Evolutionary conservation across 2,797 vertebrate genomes (phyloP).

Genomic region (Lerista edwardsae): DNA sequence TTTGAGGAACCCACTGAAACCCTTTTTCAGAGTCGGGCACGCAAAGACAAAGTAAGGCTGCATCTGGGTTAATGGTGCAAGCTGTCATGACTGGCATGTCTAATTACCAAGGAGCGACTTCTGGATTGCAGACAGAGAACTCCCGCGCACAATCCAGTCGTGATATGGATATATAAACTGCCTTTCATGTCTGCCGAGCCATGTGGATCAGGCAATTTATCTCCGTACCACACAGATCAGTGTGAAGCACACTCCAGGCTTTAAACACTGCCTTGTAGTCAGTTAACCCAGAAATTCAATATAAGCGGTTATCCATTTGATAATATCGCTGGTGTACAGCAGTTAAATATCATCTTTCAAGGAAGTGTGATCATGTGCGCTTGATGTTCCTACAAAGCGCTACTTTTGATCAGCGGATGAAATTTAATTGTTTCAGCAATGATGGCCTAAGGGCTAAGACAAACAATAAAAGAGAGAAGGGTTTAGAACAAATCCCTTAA

Average conservation of each 20-base stretch:
- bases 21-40: background rate
- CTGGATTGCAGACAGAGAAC: background rate
- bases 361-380: background rate
- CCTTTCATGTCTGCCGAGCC: background rate
- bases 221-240: background rate
- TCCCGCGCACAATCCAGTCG: background rate
- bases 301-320: background rate
- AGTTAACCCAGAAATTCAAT: slow-evolving; percentile 2
- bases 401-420: slow-evolving; percentile 47
- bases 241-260: background rate
- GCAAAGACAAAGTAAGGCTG: background rate
- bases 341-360: background rate
- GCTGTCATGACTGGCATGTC: background rate
- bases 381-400: slow-evolving; percentile 10
- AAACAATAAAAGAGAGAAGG: slow-evolving; percentile 10
- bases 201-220: background rate
- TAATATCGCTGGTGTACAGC: background rate
- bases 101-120: background rate
- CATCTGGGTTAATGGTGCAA: background rate
- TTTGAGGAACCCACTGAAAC: background rate
- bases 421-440: slow-evolving; percentile 27
- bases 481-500: slow-evolving; percentile 32
- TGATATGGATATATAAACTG: background rate
- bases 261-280: slow-evolving; percentile 23
- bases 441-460: slow-evolving; percentile 16